phyloP scores from a whole-genome alignment of 1,140 invertebrate species.

The Philotrypesis tridentata region DNA sequence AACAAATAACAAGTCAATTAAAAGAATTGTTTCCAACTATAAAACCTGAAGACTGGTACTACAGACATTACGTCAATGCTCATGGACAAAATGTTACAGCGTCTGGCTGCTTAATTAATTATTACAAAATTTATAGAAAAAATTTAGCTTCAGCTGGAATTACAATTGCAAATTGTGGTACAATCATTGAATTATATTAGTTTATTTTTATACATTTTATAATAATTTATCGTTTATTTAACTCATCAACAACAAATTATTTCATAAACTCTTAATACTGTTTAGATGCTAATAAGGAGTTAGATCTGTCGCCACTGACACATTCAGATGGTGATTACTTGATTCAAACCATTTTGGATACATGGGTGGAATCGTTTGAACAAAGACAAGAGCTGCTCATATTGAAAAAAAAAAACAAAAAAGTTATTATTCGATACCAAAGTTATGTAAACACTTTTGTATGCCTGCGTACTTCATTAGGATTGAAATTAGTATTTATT shows the following conservation, averaged over 20 bases:
- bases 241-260: background rate
- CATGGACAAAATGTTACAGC: background rate
- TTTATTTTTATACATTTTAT: background rate
- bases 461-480: background rate
- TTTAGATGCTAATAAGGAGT: background rate
- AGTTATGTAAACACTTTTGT: conserved; percentile 5
- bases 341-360: background rate
- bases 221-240: background rate
- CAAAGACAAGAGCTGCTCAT: background rate
- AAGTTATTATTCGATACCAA: background rate
- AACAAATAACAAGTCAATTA: background rate
- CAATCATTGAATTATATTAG: background rate
- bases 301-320: background rate
- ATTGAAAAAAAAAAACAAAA: background rate
- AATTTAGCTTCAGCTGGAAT: conserved; percentile 12
- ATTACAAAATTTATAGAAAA: background rate
- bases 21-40: background rate
- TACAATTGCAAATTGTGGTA: background rate
- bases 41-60: background rate
- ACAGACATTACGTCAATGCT: background rate
- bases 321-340: background rate
- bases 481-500: background rate
- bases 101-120: conserved; percentile 2
- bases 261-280: background rate
- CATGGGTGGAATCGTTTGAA: background rate